phyloP scores from a whole-genome alignment of 2,113 vertebrate genomes.

The Caretta caretta region DNA sequence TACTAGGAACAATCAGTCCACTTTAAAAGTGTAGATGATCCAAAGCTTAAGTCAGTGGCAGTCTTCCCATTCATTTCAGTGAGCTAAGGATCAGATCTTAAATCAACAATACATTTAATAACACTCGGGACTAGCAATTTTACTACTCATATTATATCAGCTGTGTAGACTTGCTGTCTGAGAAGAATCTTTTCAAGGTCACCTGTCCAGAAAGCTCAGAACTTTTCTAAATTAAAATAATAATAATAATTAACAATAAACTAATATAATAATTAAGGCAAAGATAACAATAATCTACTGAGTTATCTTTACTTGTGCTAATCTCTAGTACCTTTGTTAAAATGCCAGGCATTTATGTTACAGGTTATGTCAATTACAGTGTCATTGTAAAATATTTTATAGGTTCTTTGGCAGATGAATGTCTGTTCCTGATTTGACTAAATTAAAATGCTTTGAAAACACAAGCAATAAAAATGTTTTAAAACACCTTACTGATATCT shows the following conservation, averaged over 20 bases:
- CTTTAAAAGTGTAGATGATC: neutral
- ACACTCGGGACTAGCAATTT: neutral
- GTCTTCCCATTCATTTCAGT: neutral
- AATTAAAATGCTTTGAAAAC: slow-evolving; percentile 47
- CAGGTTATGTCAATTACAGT: slow-evolving; percentile 47
- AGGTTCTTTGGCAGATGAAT: slow-evolving; percentile 44
- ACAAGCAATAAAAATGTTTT: slow-evolving; percentile 39
- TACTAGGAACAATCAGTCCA: neutral
- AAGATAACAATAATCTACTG: slow-evolving; percentile 37
- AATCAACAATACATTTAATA: slow-evolving; percentile 18
- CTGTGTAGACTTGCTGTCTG: neutral
- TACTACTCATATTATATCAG: neutral
- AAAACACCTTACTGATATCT: slow-evolving; percentile 20
- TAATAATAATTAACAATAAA: neutral
- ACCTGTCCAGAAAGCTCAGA: slow-evolving; percentile 24
- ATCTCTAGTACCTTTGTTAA: slow-evolving; percentile 43
- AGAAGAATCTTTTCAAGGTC: slow-evolving; percentile 27
- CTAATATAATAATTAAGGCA: slow-evolving; percentile 7
- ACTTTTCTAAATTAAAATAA: slow-evolving; percentile 32
- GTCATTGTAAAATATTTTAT: slow-evolving; percentile 56
- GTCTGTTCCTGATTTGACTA: slow-evolving; percentile 54
- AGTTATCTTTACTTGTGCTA: slow-evolving; percentile 36
- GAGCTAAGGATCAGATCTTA: neutral
- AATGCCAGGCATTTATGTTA: slow-evolving; percentile 42
- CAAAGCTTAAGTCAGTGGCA: neutral